These are phyloP conservation scores for Buceros bicornis DNA, from an alignment of 2,797 vertebrate genomes.

Conservation along the genomic window DNA sequence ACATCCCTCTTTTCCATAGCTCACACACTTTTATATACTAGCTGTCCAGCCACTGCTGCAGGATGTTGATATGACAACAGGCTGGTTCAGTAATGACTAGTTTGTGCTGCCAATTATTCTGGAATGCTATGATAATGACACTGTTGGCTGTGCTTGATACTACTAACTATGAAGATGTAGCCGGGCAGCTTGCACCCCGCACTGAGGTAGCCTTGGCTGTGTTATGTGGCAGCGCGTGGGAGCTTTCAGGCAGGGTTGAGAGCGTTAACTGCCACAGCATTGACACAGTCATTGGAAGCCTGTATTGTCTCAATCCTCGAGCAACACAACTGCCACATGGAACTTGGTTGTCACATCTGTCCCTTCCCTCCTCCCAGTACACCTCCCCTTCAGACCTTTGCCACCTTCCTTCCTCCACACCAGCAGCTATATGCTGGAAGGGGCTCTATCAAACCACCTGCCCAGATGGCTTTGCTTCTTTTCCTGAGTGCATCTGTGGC, in stretches of 20 bases:
- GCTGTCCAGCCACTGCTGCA: not conserved
- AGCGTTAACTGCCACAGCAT: not conserved
- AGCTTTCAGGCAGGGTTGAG: conserved; percentile 2
- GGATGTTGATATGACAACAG: not conserved
- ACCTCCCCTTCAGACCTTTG: not conserved
- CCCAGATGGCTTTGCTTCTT: conserved; percentile 3
- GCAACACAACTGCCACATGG: not conserved
- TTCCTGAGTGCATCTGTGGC: not conserved
- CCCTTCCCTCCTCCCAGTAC: not conserved
- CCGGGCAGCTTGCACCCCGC: not conserved
- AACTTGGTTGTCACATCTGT: not conserved
- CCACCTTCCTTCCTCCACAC: not conserved
- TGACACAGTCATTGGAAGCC: not conserved
- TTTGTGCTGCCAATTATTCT: not conserved
- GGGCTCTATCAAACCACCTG: not conserved
- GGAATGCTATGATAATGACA: not conserved
- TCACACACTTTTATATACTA: not conserved
- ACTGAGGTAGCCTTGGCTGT: not conserved
- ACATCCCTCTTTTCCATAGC: not conserved
- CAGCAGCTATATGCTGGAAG: not conserved
- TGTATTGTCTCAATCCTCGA: not conserved
- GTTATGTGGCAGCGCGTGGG: not conserved
- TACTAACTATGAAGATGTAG: not conserved
- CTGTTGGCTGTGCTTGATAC: not conserved
- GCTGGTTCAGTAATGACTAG: not conserved